Percentiles rank a stretch among this genome's conserved stretches.
Conservation (phyloP, 2,113 vertebrate genomes). For the Pelusios castaneus region DNA sequence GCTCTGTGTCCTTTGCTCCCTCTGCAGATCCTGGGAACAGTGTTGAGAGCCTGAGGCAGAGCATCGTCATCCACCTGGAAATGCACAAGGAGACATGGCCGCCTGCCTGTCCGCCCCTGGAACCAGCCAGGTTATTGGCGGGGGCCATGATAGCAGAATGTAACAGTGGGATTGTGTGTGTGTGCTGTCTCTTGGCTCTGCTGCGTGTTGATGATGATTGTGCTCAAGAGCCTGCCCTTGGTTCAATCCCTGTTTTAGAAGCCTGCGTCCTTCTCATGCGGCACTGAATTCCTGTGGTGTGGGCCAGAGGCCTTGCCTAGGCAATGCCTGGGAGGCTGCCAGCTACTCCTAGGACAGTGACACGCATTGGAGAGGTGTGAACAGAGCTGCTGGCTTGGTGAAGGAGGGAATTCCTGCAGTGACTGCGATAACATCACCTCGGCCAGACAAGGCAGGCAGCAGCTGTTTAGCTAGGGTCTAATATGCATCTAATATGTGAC, state of each 20-base stretch:
- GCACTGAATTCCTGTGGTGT: neutral
- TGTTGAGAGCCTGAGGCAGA: conserved; percentile 70
- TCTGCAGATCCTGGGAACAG: conserved; percentile 62
- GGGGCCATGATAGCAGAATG: neutral
- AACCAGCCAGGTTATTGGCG: conserved; percentile 82
- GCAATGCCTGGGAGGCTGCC: neutral
- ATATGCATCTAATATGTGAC: neutral
- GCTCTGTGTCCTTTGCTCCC: neutral
- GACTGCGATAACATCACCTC: accelerated
- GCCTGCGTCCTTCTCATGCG: neutral
- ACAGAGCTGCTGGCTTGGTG: too few species aligned
- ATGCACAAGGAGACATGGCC: conserved; percentile 82
- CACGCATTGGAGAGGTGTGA: neutral
- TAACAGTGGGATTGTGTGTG: neutral
- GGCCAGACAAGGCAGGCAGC: accelerated
- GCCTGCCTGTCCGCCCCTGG: conserved; percentile 85
- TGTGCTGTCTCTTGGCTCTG: neutral
- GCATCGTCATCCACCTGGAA: conserved; percentile 84
- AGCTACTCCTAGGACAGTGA: neutral
- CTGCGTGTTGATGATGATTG: neutral
- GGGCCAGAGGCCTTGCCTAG: neutral
- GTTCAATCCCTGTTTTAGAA: neutral
- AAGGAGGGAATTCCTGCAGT: neutral
- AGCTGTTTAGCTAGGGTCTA: neutral
- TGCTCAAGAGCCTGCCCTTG: neutral